Evolutionary conservation across 2,888 invertebrate species (phyloP), one percentile per base, ranked within the genome.

Genomic region (Chorisops tibialis): DNA sequence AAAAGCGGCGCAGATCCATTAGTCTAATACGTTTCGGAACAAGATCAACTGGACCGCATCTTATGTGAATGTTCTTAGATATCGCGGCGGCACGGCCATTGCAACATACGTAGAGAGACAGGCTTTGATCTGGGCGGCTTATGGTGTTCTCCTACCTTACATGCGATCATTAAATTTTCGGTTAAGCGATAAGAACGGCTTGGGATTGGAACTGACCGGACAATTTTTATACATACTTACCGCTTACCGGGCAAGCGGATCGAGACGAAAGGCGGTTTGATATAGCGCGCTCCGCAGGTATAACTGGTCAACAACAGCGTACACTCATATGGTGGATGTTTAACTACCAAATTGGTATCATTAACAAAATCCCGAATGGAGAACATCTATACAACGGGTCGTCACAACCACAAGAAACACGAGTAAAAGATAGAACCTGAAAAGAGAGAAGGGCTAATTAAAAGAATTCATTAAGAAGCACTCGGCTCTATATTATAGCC

Each of bases 161-260:
- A 60, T 48, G 60, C 50, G 56, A 56, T 60, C 61, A 54, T 63
- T 61, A 63, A 63, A 50, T 60, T 61, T 61, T 61, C 38, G 63
- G 56, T 37, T 38, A 50, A 24, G 30, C 45, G 63, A 63, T 63
- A 63, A 63, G 63, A 60, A 60, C 30, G 48, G 37, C 30, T 52
- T 22, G 59, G 45, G 52, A 30, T 30, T 43, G 16, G 54, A 24
- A 54, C 45, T 39, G 16, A n/a, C 39, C 16, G 22, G 56, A 56
- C 24, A 18, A 14, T 56, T 41, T 41, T 45, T 30, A 54, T 22
- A 18, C n/a, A 22, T 11, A n/a, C n/a, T n/a, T n/a, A n/a, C n/a
- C n/a, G n/a, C n/a, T n/a, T 9, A 35, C 14, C 4, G 11, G 30
- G 35, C 30, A 7, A 37, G 4, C 7, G 16, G 7, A 35, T 7